Base-by-base conservation (phyloP, 1,140 invertebrate species). In the Microvelia longipes region DNA sequence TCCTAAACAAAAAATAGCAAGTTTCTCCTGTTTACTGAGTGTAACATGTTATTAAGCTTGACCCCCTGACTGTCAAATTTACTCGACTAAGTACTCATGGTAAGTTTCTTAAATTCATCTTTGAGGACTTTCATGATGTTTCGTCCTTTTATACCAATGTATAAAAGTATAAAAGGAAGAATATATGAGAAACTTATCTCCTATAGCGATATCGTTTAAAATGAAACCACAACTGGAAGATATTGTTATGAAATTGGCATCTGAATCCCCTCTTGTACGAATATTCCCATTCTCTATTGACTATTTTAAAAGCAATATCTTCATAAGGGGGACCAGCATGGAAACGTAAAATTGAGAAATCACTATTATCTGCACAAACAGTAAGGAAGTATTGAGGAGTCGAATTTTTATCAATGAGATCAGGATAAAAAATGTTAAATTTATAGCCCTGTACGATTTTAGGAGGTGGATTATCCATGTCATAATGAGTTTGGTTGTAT, bases 381-480 rank as follows among this genome's bases (percentile, higher is more conserved):
- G 90, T 96, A 86, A 92, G 81, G 26, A 87, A 94, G 79, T 98
- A 99, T 77, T 94, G 88, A 0, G 97, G 98, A 14, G 97, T 97
- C 68, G 90, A 85, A 66, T 86, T 87, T 77, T 97, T 97, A 78
- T 99, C 94, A 75, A 99, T 98, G 62, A 99, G 84, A 85, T 99
- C 98, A 0, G 97, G 97, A 84, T 98, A 99, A 82, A 99, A 99
- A 72, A 99, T 99, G 82, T 99, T 99, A 81, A 99, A 99, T 79
- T 99, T 99, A 82, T 99, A 99, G 28, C 98, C 98, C 81, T 99
- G 97, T 0, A 99, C 98, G 77, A 99, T 98, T 83, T 99, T 99
- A 0, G 98, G 98, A 24, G 98, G 98, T 60, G 98, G 97, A 84
- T 99, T 99, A 80, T 99, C 98, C 88, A 98, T 96, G 78, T 99